Conservation (phyloP, 2,888 invertebrate species). For the Drymonia ruficornis region DNA sequence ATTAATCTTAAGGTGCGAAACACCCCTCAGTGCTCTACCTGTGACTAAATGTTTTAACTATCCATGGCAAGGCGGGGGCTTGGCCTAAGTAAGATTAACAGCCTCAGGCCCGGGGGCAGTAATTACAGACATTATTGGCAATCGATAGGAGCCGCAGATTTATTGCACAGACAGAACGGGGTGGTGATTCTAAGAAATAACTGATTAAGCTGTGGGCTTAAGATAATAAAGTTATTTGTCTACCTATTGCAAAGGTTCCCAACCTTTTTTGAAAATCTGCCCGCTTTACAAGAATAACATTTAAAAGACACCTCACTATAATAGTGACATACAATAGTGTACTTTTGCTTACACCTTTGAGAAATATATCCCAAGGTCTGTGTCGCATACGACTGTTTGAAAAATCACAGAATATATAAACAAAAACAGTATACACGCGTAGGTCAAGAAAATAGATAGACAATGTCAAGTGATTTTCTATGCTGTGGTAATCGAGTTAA, state of each 20-base stretch:
- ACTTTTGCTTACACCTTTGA: no score
- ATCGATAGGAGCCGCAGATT: slow-evolving; percentile 72
- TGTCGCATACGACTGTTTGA: no score
- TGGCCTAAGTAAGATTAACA: slow-evolving; percentile 55
- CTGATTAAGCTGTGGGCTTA: not conserved
- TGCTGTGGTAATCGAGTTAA: not conserved
- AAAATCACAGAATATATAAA: no score
- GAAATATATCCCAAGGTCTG: no score
- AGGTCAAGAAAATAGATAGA: no score
- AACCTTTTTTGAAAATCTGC: no score
- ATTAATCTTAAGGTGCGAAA: no score
- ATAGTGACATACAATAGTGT: no score
- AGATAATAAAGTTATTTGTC: not conserved
- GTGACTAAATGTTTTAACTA: slow-evolving; percentile 64
- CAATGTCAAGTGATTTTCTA: no score
- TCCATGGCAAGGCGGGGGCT: slow-evolving; percentile 55
- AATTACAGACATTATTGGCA: slow-evolving; percentile 80
- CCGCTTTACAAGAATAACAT: no score
- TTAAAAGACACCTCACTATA: no score
- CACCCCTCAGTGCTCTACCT: slow-evolving; percentile 27
- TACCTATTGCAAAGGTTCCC: not conserved
- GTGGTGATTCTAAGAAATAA: not conserved
- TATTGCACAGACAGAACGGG: slow-evolving; percentile 52
- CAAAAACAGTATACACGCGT: no score
- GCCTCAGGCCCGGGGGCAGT: slow-evolving; percentile 59